Evolutionary conservation across 2,888 invertebrate genomes (phyloP), one percentile per base, ranked within the genome.

Genomic region (Meghimatium bilineatum): DNA sequence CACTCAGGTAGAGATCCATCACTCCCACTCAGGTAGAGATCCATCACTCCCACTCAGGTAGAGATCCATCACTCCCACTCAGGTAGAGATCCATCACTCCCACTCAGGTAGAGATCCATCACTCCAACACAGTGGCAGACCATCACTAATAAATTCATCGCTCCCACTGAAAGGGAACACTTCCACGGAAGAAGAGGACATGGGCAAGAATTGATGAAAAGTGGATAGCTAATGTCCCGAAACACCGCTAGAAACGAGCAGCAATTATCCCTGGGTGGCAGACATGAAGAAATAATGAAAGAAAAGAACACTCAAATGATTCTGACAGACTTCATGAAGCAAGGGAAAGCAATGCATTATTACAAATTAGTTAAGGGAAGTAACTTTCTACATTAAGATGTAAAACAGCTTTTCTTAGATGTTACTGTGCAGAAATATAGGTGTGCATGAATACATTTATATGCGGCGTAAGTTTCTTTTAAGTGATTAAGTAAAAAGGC

Each of bases 261-360:
- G 5, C 1, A 63, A 63, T 63, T 63, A 63, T 63, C 26, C 26
- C 1, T n/a, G 60, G 60, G 60, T 63, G 60, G 60, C 60, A n/a
- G n/a, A n/a, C n/a, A 23, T 63, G 60, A 6, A n/a, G n/a, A n/a
- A 63, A 63, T n/a, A 63, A 23, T 63, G 60, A 63, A n/a, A 63
- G 3, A 34, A 26, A 63, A 77, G 26, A 32, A 26, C 26, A 77
- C 38, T 29, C 60, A 56, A 77, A 77, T 63, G 17, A 60, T 36
- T 60, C 36, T n/a, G 1, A 23, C 77, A 77, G 77, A 77, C 36
- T n/a, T 52, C 8, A 60, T 23, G 26, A 77, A 5, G 77, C 26
- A 60, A 77, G 63, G 77, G 60, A 52, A 36, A 56, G 75, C 26
- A 52, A 49, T 75, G 75, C 34, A 36, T 52, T 71, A 23, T 10